These are phyloP conservation scores for Botia almorhae DNA, from an alignment of 2,797 vertebrate species.

Conservation along the genomic window DNA sequence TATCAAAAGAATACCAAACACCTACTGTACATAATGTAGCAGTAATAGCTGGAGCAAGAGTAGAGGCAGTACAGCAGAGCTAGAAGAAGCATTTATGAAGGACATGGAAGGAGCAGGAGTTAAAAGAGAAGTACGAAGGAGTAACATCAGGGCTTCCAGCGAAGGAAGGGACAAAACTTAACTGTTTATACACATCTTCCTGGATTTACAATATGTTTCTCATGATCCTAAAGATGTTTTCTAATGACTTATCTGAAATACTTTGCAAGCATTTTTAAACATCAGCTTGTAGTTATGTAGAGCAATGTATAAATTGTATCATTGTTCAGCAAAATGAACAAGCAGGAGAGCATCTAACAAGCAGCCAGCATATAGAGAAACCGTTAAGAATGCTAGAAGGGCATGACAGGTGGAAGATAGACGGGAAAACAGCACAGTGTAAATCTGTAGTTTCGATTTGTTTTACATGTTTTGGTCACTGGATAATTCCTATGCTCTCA, in stretches of 20 bases:
- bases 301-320: background rate
- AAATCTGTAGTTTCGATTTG: too few species aligned
- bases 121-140: background rate
- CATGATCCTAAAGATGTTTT: background rate
- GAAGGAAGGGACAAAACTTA: background rate
- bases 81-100: too few species aligned
- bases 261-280: background rate
- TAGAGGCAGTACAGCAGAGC: background rate
- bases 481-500: background rate
- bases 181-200: background rate
- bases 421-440: background rate
- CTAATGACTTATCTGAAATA: background rate
- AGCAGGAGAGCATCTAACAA: background rate
- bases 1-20: background rate
- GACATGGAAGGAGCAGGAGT: too few species aligned
- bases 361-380: background rate
- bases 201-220: background rate
- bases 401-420: background rate
- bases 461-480: too few species aligned
- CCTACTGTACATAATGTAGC: background rate
- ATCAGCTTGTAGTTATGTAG: background rate
- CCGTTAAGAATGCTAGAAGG: background rate
- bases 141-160: background rate
- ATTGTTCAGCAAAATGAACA: too few species aligned
- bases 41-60: background rate